Evolutionary conservation across 2,888 invertebrate species (phyloP).

Genomic region (Sminthurinus aureus): DNA sequence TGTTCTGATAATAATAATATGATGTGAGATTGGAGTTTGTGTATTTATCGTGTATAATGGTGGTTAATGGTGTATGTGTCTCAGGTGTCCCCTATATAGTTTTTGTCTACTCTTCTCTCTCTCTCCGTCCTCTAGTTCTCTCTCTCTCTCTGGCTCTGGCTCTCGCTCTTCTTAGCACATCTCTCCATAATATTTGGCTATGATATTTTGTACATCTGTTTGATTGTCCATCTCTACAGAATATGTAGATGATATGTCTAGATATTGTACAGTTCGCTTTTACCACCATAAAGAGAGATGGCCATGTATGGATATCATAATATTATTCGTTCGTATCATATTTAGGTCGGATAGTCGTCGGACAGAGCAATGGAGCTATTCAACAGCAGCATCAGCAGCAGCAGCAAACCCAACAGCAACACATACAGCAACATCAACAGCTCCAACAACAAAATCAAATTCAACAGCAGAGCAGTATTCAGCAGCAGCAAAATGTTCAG

Average conservation of each 20-base stretch:
- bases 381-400: conserved; percentile 21
- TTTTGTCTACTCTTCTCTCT: neutral
- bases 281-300: conserved; percentile 39
- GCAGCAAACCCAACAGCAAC: conserved; percentile 29
- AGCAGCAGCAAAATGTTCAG: conserved; percentile 25
- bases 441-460: conserved; percentile 10
- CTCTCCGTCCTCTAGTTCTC: neutral
- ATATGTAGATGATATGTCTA: neutral
- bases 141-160: neutral
- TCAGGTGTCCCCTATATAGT: conserved; percentile 21
- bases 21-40: neutral
- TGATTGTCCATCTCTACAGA: neutral
- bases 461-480: conserved; percentile 22
- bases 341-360: conserved; percentile 42
- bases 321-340: conserved; percentile 31
- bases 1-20: neutral
- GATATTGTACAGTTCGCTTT: conserved; percentile 2
- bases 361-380: conserved; percentile 23
- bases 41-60: too few relatives aligned
- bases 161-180: neutral
- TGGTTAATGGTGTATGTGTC: conserved; percentile 7
- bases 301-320: conserved; percentile 32
- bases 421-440: conserved; percentile 36
- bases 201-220: neutral
- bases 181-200: conserved; percentile 1